A percentile compares a stretch with the other conserved stretches of the same genome.
Evolutionary conservation across 2,888 invertebrate genomes (phyloP).

Genomic region (Tiliacea aurago): DNA sequence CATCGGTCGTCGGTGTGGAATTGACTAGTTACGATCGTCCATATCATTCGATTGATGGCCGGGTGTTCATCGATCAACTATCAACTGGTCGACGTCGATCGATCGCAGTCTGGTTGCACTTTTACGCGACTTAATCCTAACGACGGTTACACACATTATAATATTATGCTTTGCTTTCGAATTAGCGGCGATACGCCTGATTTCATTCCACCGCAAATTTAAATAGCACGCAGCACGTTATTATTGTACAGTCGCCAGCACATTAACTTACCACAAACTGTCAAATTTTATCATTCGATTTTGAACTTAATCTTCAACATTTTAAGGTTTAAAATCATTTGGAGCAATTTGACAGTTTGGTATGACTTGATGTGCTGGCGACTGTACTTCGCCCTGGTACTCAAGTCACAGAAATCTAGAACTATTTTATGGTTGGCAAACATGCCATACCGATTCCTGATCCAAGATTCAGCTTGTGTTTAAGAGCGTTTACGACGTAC

Average conservation of each 20-base stretch:
- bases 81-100: not conserved
- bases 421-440: not conserved
- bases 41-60: not conserved
- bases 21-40: conserved; percentile 12
- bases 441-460: not conserved
- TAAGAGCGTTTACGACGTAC: too few species aligned
- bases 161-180: not conserved
- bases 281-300: too few species aligned
- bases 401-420: not conserved
- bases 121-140: conserved; percentile 5
- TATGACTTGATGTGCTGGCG: too few species aligned
- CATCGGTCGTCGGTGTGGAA: not conserved
- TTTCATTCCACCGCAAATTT: not conserved
- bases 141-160: not conserved
- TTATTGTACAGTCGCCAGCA: too few species aligned
- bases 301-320: too few species aligned
- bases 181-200: conserved; percentile 3
- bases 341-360: too few species aligned
- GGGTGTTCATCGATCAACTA: not conserved
- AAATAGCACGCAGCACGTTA: not conserved
- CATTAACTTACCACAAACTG: too few species aligned
- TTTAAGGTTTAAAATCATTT: too few species aligned
- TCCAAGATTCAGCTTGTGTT: not conserved
- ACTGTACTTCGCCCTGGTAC: not conserved
- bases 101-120: not conserved